Evolutionary conservation across 2,113 vertebrate species (phyloP), one percentile per base, ranked within the genome.

Genomic region (Heterotis niloticus): DNA sequence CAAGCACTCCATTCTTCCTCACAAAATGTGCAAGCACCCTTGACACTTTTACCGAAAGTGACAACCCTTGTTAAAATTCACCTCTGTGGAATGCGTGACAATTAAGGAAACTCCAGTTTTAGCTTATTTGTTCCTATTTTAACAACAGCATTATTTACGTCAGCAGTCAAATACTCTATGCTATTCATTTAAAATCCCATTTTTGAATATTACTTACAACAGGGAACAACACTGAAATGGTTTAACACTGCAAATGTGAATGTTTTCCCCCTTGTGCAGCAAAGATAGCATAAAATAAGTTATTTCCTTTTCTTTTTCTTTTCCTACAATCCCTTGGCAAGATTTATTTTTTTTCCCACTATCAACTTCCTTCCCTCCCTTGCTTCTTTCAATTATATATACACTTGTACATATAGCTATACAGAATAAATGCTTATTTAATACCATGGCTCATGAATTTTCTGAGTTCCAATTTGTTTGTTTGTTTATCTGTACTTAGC

Each of bases 191-290:
- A 28, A 68, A 68, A 68, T 34, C 66, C 16, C 13, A 11, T 16
- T 68, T 34, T 74, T 13, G n/a, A 59, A 82, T 78, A 77, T 74
- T 44, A 81, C 52, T 51, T 78, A 29, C 62, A 17, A 74, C 75
- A 81, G 78, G 70, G 68, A 62, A 81, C 77, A 75, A 52, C 34
- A 70, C 67, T 74, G 74, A 78, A 81, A 78, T 78, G 69, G 59
- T 72, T 74, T 28, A 26, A 24, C 2, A 24, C 34, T 44, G 34
- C 34, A 44, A 44, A 44, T 44, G 7, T 44, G 16, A 28, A 28
- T 28, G 66, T 12, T 13, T 23, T 68, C 66, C 66, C 66, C 11
- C 24, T 14, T 29, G 16, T 68, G 66, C 14, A 23, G 16, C 12
- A 4, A 2, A 62, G 13, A 20, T 11, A 2, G 3, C 12, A 62